These are phyloP conservation scores for Heterodera filipjevi DNA, from an alignment of 2,888 invertebrate genomes.

Conservation along the genomic window DNA sequence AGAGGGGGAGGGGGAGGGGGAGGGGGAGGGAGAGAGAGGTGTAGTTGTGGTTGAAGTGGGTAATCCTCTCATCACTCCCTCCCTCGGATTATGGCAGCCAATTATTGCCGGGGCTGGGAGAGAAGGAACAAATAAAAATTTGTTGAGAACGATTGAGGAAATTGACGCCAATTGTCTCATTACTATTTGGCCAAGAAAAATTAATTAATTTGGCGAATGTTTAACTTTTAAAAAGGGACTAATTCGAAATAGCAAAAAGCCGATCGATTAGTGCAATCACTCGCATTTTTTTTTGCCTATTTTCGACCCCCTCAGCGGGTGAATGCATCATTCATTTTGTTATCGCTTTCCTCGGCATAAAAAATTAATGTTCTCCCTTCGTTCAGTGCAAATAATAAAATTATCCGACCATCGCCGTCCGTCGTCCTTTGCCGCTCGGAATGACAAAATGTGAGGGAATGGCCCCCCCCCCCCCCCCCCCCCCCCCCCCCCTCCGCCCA, in stretches of 20 bases:
- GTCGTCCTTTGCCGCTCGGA: conserved; percentile 1
- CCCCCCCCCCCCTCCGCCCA: neutral
- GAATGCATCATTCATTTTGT: neutral
- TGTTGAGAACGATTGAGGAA: neutral
- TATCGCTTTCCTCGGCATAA: neutral
- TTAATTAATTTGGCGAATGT: too few species aligned
- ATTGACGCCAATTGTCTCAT: neutral
- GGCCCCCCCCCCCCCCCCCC: neutral
- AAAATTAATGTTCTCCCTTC: neutral
- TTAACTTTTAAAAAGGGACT: too few species aligned
- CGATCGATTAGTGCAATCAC: neutral
- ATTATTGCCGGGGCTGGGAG: neutral
- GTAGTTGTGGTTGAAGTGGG: neutral
- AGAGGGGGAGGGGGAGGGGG: neutral
- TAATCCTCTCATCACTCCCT: neutral
- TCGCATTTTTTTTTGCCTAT: neutral
- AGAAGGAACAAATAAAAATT: neutral
- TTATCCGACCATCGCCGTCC: conserved; percentile 10
- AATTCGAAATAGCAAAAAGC: too few species aligned
- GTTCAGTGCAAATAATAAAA: conserved; percentile 11
- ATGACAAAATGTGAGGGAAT: neutral
- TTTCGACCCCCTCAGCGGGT: neutral
- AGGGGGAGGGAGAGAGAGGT: neutral
- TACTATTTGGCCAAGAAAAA: too few species aligned
- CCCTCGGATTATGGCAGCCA: neutral